Conservation (phyloP, 2,113 vertebrate genomes). For the Eudyptes chrysolophus region DNA sequence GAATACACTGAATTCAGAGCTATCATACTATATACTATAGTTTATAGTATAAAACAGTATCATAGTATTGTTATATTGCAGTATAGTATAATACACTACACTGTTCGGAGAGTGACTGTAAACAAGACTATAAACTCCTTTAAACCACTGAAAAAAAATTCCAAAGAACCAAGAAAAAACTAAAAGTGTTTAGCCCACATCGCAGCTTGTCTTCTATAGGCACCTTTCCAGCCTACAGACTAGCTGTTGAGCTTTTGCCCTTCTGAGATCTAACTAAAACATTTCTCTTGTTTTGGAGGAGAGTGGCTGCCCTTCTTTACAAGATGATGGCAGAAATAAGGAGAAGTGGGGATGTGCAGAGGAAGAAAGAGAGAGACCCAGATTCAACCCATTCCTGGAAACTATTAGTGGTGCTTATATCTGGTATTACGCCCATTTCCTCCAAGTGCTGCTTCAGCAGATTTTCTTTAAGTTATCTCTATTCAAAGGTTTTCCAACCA, state of each 20-base stretch:
- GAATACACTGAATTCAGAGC: neutral
- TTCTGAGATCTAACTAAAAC: neutral
- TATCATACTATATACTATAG: neutral
- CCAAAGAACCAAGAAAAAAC: neutral
- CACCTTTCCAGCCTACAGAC: neutral
- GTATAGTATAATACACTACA: neutral
- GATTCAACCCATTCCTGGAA: neutral
- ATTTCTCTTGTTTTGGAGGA: neutral
- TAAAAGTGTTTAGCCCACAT: neutral
- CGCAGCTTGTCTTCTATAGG: neutral
- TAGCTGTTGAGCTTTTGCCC: conserved; percentile 9
- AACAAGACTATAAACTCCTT: neutral
- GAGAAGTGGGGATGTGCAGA: neutral
- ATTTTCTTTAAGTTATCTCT: neutral
- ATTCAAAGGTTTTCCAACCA: neutral
- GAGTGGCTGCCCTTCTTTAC: neutral
- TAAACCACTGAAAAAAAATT: neutral
- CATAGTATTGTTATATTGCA: neutral
- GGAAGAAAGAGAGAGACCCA: neutral
- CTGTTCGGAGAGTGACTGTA: neutral
- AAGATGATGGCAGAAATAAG: neutral
- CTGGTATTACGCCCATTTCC: rapidly evolving
- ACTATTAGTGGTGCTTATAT: neutral
- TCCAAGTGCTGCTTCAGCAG: neutral
- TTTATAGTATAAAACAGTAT: neutral